Evolutionary conservation across 2,113 vertebrate genomes (phyloP).

Genomic region (Elephas maximus): DNA sequence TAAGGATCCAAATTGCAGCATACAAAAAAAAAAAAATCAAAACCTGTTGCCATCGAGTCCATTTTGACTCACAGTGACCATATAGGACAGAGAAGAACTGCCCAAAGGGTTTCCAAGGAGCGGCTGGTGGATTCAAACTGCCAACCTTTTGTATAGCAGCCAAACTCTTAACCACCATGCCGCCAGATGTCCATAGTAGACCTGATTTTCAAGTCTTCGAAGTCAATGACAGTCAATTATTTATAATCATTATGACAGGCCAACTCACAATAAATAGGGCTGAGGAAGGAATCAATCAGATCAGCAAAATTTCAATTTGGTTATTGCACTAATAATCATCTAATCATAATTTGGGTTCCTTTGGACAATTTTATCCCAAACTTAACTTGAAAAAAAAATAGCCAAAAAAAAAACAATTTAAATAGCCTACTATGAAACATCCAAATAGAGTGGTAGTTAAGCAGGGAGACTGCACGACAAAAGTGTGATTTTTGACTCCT

Average conservation of each 20-base stretch:
- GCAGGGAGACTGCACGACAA: accelerated
- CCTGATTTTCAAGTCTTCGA: conserved; percentile 29
- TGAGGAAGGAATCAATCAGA: background rate
- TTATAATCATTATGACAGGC: background rate
- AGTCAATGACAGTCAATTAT: background rate
- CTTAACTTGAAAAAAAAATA: background rate
- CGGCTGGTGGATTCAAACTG: too few species aligned
- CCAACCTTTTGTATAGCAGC: too few species aligned
- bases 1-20: background rate
- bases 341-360: background rate
- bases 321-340: background rate
- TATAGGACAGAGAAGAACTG: too few species aligned
- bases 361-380: conserved; percentile 5
- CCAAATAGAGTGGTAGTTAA: background rate
- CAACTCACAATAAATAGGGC: background rate
- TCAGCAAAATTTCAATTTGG: background rate
- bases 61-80: too few species aligned
- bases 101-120: too few species aligned
- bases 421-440: background rate
- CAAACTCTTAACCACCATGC: too few species aligned
- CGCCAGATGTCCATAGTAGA: background rate
- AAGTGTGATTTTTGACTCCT: background rate
- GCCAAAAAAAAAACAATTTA: background rate
- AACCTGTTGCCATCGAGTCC: too few species aligned
- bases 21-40: background rate